These are phyloP conservation scores for Cinclus mexicanus DNA, from an alignment of 2,113 vertebrate genomes.

Conservation along the genomic window DNA sequence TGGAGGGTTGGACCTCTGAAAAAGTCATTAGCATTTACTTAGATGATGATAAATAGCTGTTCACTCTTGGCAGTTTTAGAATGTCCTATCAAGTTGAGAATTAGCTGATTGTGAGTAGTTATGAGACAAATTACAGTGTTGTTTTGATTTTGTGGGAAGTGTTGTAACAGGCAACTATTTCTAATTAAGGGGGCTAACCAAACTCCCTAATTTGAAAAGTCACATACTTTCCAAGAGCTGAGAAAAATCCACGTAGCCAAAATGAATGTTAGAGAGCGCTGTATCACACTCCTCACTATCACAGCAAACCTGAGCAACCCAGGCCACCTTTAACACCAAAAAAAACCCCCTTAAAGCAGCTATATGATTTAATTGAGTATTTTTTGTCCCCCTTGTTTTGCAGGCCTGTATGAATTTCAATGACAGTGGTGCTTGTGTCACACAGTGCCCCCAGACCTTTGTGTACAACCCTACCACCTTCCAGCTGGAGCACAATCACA, in stretches of 20 bases:
- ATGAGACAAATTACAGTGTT: neutral
- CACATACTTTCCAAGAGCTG: neutral
- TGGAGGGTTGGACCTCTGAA: neutral
- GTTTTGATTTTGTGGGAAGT: neutral
- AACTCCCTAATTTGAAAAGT: neutral
- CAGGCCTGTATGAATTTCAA: conserved; percentile 99
- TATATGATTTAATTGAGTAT: neutral
- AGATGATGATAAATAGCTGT: conserved; percentile 13
- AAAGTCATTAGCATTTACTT: conserved; percentile 45
- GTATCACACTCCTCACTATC: neutral
- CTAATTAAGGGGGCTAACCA: neutral
- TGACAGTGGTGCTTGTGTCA: conserved; percentile 95
- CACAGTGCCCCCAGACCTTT: conserved; percentile 94
- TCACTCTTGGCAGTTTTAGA: conserved; percentile 1
- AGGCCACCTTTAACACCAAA: neutral
- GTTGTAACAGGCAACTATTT: neutral
- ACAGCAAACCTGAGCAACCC: neutral
- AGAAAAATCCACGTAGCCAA: neutral
- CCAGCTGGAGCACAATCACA: conserved; percentile 93
- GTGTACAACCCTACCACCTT: conserved; percentile 97
- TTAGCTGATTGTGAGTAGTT: neutral
- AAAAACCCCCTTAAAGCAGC: neutral
- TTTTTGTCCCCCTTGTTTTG: neutral
- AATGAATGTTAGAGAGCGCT: neutral
- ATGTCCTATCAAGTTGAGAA: neutral